Evolutionary conservation across 2,797 vertebrate species (phyloP).

Genomic region (Rhynchonycteris naso): DNA sequence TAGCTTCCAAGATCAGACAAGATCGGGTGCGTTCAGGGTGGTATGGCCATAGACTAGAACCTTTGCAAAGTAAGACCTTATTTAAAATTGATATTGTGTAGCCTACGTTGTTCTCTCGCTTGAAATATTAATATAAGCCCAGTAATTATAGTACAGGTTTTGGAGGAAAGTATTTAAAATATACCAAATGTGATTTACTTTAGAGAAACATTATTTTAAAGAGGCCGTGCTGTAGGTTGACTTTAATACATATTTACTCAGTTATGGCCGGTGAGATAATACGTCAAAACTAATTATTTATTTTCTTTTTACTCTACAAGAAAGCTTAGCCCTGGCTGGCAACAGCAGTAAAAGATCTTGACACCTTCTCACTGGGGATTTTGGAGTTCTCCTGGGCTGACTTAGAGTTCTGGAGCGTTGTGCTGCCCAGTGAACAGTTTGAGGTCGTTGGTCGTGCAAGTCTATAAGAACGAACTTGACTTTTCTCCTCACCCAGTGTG

Average conservation of each 20-base stretch:
- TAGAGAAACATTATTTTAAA: conserved; percentile 7
- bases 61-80: neutral
- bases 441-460: neutral
- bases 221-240: neutral
- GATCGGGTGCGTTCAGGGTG: too few species aligned
- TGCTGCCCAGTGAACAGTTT: neutral
- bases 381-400: neutral
- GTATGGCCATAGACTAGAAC: neutral
- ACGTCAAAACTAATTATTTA: neutral
- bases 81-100: neutral
- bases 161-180: neutral
- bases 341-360: neutral
- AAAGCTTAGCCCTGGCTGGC: neutral
- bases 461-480: neutral
- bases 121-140: neutral
- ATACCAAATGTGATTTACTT: neutral
- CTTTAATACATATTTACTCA: neutral
- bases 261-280: neutral
- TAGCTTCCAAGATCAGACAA: too few species aligned
- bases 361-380: neutral
- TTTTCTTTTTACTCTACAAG: neutral
- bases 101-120: neutral
- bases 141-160: neutral
- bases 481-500: neutral
- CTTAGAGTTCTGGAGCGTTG: neutral